Evolutionary conservation across 53 echinoderm and acorn worm genomes (phyloP), one percentile per base, ranked within the genome.

Genomic region (Holothuria leucospilota): DNA sequence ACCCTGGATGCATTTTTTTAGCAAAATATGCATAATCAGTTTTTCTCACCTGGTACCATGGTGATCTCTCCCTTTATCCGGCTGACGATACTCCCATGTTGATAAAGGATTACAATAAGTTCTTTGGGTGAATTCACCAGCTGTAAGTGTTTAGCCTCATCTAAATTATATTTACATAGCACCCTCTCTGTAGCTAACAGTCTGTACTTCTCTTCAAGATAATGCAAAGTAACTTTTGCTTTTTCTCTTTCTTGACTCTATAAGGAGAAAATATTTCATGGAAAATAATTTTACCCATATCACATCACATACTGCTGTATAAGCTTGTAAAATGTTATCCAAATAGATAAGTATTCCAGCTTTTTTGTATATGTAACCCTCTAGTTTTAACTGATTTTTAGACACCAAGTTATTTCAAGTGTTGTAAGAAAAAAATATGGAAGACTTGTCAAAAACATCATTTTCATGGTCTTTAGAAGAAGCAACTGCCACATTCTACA

Each of bases 101-200:
- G 90, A 84, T 95, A 95, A 65, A 95, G 81, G 27, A 78, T 88
- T 39, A 88, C 88, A 53, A 93, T 95, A 14, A 95, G 93, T 62
- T 86, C 90, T n/a, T 90, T 90, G 0, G 95, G 95, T 27, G 88
- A 78, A n/a, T 90, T 78, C 0, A 92, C 89, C 71, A 88, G 59
- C 42, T 86, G 39, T 14, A 93, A 75, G 9, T 90, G 80, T 30
- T 81, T 88, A 5, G 67, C 59, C 14, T 93, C 93, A 15, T 62
- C 89, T 29, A 95, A 84, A 23, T 93, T 82, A 75, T 95, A 84
- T 51, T 88, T 90, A 74, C 71, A 70, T 0, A 95, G 89, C 13
- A 87, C 91, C 61, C 92, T 90, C 91, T 95, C 95, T 29, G 93
- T 95, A 8, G 95, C 90, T 61, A 95, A 77, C 30, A 82, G 71